These are phyloP conservation scores for Cololabis saira DNA, from an alignment of 2,113 vertebrate species.

Conservation along the genomic window DNA sequence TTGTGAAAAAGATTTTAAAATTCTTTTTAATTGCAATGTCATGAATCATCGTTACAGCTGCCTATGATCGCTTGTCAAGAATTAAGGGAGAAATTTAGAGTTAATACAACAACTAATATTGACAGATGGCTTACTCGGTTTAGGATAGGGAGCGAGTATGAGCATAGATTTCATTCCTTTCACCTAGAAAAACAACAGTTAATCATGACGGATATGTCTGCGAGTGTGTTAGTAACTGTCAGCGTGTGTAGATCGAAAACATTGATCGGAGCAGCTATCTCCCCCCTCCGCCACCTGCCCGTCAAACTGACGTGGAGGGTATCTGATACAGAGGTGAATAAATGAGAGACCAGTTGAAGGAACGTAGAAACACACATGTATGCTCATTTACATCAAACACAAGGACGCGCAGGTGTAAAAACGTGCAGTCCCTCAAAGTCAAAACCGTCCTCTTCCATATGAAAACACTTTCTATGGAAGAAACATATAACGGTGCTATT, in stretches of 20 bases:
- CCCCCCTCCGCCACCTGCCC: conserved; percentile 61
- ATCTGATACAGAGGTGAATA: conserved; percentile 62
- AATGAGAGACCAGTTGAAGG: conserved; percentile 37
- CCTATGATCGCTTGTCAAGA: conserved; percentile 20
- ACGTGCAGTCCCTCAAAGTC: neutral
- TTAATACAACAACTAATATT: conserved; percentile 28
- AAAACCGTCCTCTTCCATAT: conserved; percentile 1
- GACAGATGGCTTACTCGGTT: conserved; percentile 32
- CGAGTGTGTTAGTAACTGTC: conserved; percentile 49
- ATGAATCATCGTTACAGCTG: conserved; percentile 43
- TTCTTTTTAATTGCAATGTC: conserved; percentile 46
- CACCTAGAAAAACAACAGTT: conserved; percentile 26
- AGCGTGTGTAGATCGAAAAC: conserved; percentile 62
- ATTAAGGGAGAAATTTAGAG: conserved; percentile 24
- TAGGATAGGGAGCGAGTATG: neutral
- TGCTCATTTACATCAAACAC: neutral
- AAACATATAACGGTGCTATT: neutral
- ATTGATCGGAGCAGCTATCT: conserved; percentile 73
- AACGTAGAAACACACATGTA: neutral
- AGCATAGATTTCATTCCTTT: conserved; percentile 12
- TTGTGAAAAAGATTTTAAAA: conserved; percentile 33
- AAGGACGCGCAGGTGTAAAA: neutral
- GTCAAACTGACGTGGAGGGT: conserved; percentile 65
- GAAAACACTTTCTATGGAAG: conserved; percentile 20
- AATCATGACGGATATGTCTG: conserved; percentile 50